Evolutionary conservation across 2,797 vertebrate genomes (phyloP).

Genomic region (Myotis planiceps): DNA sequence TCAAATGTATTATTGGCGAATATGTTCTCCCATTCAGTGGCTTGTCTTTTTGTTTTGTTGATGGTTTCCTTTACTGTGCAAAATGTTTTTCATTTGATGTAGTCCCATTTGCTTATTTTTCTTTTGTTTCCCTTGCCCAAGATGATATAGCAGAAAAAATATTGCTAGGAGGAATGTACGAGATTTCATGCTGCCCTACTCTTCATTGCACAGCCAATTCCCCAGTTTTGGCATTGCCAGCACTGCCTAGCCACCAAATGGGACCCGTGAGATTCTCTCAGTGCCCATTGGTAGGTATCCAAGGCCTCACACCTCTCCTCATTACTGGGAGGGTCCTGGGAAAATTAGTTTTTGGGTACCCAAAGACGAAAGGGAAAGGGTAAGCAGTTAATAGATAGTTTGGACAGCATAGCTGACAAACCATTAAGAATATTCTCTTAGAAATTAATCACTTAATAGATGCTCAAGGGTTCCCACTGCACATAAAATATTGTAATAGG

Average conservation of each 20-base stretch:
- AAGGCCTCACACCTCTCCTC: neutral
- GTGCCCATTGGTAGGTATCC: neutral
- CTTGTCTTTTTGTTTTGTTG: neutral
- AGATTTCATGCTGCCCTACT: neutral
- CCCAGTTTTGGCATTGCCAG: neutral
- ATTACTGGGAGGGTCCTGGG: fast-evolving
- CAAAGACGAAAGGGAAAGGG: neutral
- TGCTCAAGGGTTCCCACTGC: neutral
- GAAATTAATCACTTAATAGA: neutral
- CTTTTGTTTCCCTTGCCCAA: neutral
- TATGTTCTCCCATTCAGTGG: neutral
- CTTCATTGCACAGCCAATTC: neutral
- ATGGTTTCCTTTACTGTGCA: neutral
- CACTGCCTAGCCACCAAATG: neutral
- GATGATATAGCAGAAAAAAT: neutral
- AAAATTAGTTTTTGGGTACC: neutral
- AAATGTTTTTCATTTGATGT: neutral
- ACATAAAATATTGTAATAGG: neutral
- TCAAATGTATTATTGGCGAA: neutral
- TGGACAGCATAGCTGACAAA: neutral
- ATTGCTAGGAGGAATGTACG: neutral
- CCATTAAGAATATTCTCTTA: neutral
- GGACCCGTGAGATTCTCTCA: neutral
- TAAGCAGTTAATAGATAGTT: neutral
- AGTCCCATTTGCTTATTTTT: neutral